Base-by-base conservation (phyloP, 2,113 vertebrate species). In the Aegithalos caudatus region DNA sequence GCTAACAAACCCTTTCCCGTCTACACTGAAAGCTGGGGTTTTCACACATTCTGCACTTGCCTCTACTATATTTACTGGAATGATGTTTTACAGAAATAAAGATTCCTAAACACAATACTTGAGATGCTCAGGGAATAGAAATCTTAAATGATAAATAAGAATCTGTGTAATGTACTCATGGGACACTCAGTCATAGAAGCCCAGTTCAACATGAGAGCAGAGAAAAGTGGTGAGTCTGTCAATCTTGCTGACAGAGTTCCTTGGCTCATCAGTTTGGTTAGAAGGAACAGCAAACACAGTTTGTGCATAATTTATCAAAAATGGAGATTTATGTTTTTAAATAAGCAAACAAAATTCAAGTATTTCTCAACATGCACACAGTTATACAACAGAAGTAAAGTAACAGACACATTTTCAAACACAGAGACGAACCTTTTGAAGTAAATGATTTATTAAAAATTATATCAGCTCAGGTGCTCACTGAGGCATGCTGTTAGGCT, bases 211-310 rank as follows among this genome's bases (percentile, higher is more conserved):
- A 35, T 12, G 37, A 70, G 25, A 85, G 54, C 24, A 87, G 11
- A 64, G 42, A 38, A 25, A 44, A 0, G 0, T 12, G 22, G 15
- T 54, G 38, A 73, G 38, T 40, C 50, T 56, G 27, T 66, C 1
- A 2, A 5, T 61, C 56, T 90, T 3, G 2, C 54, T 72, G 40
- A 42, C 35, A 66, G 69, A 65, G 4, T n/a, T 70, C 64, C 35
- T 53, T 1, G 1, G 25, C 13, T 42, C 20, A 27, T 84, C 47
- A 31, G 29, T 62, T 86, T 64, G 16, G 19, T 67, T 10, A 66
- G 27, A 83, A 81, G 37, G 13, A 84, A 51, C 44, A 60, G 38
- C 27, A 89, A 81, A 51, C 69, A 19, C 8, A 27, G 40, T 29
- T 72, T 1, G 3, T 56, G 14, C 24, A 45, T 48, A 28, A 85